Percentiles rank a stretch among this genome's conserved stretches.
Conservation (phyloP, 2,113 vertebrate genomes). For the Prinia subflava region DNA sequence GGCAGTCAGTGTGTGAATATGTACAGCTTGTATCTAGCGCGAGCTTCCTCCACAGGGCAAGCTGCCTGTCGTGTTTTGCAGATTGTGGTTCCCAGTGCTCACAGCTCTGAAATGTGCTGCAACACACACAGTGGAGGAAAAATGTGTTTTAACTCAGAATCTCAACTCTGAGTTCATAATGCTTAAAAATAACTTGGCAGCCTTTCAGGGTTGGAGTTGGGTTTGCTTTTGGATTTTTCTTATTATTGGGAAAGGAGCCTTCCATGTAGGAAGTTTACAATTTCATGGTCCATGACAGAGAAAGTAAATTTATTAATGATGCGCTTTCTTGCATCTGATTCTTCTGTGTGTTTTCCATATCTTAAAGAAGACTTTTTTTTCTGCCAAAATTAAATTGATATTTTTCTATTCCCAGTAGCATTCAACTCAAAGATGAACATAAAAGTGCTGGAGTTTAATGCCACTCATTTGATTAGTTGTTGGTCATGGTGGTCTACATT, state of each 20-base stretch:
- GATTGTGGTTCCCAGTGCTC: neutral
- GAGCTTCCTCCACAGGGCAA: neutral
- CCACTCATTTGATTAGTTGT: neutral
- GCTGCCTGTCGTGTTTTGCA: neutral
- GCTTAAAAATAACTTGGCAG: neutral
- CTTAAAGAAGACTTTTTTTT: neutral
- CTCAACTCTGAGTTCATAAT: neutral
- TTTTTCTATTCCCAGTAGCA: neutral
- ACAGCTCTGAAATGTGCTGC: neutral
- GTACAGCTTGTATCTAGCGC: neutral
- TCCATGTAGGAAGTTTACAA: neutral
- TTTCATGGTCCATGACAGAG: neutral
- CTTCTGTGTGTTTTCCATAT: neutral
- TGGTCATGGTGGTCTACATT: accelerated
- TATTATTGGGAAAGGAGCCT: neutral
- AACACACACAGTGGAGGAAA: neutral
- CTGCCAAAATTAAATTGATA: neutral
- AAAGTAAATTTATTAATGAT: neutral
- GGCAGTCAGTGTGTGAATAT: neutral
- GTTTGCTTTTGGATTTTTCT: neutral
- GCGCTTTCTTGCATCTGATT: neutral
- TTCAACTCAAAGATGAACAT: neutral
- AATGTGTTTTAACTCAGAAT: neutral
- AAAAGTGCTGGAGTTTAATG: neutral
- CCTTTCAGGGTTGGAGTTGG: neutral